A percentile compares a stretch with the other conserved stretches of the same genome.
These are phyloP conservation scores for Salvelinus sp. DNA, from an alignment of 2,113 vertebrate species.

Conservation along the genomic window DNA sequence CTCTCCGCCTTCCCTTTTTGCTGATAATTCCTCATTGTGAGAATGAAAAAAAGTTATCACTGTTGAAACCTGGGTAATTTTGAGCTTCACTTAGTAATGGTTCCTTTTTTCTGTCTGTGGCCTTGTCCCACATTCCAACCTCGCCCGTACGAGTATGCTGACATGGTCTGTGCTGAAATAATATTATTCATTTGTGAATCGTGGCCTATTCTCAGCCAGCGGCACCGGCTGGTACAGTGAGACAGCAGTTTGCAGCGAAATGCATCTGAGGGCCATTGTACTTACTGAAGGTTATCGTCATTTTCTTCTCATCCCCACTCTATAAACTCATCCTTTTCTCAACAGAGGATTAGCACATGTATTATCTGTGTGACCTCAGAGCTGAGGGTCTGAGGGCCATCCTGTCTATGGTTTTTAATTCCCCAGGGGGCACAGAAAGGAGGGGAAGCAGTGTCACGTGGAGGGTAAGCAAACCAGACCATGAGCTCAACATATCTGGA, in stretches of 20 bases:
- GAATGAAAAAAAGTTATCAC: slow-evolving; percentile 23
- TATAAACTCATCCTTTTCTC: slow-evolving; percentile 2
- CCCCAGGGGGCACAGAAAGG: neutral
- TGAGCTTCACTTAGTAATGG: slow-evolving; percentile 3
- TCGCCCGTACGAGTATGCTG: neutral
- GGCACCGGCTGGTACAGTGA: slow-evolving; percentile 5
- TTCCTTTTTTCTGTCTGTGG: slow-evolving; percentile 4
- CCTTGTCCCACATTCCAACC: neutral
- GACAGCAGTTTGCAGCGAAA: slow-evolving; percentile 9
- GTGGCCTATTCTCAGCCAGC: neutral
- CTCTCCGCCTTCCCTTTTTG: slow-evolving; percentile 48
- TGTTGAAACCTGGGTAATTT: slow-evolving; percentile 3
- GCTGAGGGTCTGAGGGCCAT: slow-evolving; percentile 17
- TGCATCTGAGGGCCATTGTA: slow-evolving; percentile 7
- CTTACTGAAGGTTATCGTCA: slow-evolving; percentile 22
- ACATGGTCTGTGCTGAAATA: neutral
- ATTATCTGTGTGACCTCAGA: slow-evolving; percentile 14
- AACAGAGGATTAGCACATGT: slow-evolving; percentile 8
- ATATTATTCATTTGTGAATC: slow-evolving; percentile 17
- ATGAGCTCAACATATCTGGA: slow-evolving; percentile 18
- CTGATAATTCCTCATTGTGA: slow-evolving; percentile 62
- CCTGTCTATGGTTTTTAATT: slow-evolving; percentile 5
- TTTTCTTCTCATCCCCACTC: slow-evolving; percentile 25
- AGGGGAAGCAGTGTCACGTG: neutral
- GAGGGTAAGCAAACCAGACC: slow-evolving; percentile 6